Evolutionary conservation across 1,140 invertebrate genomes (phyloP).

Genomic region (Hermetia illucens): DNA sequence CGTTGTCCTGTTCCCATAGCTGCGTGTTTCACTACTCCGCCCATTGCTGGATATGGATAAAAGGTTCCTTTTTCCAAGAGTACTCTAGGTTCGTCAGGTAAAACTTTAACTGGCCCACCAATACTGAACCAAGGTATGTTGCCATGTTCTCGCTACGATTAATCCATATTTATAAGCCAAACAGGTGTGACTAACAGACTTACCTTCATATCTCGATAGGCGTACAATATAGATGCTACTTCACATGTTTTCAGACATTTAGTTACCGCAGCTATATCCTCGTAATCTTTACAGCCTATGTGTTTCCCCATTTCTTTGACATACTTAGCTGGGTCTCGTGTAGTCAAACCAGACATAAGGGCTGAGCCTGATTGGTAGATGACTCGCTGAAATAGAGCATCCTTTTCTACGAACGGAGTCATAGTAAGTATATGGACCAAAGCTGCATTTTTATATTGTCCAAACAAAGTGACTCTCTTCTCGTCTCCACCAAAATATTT

Average conservation of each 20-base stretch:
- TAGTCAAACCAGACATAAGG: neutral
- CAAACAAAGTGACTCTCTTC: slow-evolving; percentile 29
- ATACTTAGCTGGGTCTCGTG: neutral
- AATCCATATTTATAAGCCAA: neutral
- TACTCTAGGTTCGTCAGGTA: neutral
- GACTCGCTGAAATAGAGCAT: neutral
- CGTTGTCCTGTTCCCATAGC: neutral
- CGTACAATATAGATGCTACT: neutral
- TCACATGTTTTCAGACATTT: neutral
- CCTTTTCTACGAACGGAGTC: neutral
- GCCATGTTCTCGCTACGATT: neutral
- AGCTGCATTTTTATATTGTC: slow-evolving; percentile 9
- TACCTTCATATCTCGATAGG: neutral
- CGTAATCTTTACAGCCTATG: neutral
- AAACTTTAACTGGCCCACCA: neutral
- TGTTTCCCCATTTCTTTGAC: neutral
- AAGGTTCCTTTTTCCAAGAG: neutral
- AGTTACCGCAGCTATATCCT: neutral
- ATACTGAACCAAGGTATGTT: neutral
- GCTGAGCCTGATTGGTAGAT: neutral
- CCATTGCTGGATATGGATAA: neutral
- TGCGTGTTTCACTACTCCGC: neutral
- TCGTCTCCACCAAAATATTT: slow-evolving; percentile 49
- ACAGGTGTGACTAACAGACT: neutral
- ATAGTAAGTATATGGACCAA: neutral